Conservation (phyloP, 2,888 invertebrate genomes). For the Perdita meconis region DNA sequence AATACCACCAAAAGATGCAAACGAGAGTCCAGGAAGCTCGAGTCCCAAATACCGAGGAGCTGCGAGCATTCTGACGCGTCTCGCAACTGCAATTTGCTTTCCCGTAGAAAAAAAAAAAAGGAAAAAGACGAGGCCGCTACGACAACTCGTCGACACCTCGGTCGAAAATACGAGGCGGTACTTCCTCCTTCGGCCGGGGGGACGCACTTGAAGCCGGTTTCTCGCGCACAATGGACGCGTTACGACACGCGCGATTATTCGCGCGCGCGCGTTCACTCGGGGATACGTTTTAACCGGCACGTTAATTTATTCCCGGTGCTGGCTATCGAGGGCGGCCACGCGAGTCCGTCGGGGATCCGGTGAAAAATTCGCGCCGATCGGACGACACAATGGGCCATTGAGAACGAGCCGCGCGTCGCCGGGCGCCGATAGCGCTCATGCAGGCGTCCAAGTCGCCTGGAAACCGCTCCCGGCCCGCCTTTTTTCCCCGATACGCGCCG, state of each 20-base stretch:
- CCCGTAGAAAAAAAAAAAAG: neutral
- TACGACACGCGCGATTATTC: constrained; percentile 75
- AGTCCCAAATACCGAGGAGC: neutral
- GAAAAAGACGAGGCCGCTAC: too few relatives aligned
- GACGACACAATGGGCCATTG: constrained; percentile 76
- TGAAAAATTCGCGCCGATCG: constrained; percentile 67
- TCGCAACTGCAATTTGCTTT: neutral
- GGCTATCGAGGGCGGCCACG: constrained; percentile 72
- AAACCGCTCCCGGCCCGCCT: constrained; percentile 40
- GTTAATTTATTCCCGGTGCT: constrained; percentile 76
- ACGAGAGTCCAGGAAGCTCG: neutral
- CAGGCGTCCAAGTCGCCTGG: constrained; percentile 53
- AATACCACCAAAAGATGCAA: too few relatives aligned
- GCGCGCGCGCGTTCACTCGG: constrained; percentile 53
- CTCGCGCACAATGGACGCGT: constrained; percentile 75
- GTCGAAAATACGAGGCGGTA: constrained; percentile 46
- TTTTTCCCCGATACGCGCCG: constrained; percentile 22
- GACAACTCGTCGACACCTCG: constrained; percentile 33
- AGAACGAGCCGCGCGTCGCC: constrained; percentile 63
- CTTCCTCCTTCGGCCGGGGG: constrained; percentile 51
- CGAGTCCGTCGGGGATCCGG: constrained; percentile 60
- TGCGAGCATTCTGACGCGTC: neutral
- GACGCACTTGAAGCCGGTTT: constrained; percentile 68
- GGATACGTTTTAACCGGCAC: constrained; percentile 71
- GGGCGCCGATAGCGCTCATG: constrained; percentile 62